Percentiles rank a stretch among this genome's conserved stretches.
phyloP scores from a whole-genome alignment of 2,113 vertebrate species.

The Bos indicus region DNA sequence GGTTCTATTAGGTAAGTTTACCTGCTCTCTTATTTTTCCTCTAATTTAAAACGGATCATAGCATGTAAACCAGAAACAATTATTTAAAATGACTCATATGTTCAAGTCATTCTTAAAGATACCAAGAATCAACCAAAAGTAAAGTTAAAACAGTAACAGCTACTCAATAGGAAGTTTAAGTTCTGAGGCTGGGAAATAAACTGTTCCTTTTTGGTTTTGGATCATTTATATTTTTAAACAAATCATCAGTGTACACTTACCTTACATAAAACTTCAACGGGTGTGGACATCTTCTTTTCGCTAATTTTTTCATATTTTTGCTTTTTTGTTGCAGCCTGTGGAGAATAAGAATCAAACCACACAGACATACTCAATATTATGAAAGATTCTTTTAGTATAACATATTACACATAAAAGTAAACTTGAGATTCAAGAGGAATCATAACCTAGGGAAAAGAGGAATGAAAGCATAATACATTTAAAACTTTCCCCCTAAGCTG shows the following conservation, averaged over 20 bases:
- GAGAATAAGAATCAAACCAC: conserved; percentile 70
- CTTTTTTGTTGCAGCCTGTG: conserved; percentile 99
- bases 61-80: background rate
- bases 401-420: background rate
- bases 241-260: conserved; percentile 78
- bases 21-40: background rate
- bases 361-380: background rate
- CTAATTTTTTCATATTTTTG: conserved; percentile 99
- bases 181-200: background rate
- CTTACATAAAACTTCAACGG: conserved; percentile 99
- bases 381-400: background rate
- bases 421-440: background rate
- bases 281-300: conserved; percentile 99
- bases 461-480: background rate
- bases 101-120: background rate
- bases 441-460: background rate
- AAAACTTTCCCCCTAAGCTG: background rate
- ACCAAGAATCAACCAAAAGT: background rate
- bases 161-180: background rate
- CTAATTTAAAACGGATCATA: background rate
- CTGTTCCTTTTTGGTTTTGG: background rate
- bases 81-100: background rate
- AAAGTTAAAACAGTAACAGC: background rate
- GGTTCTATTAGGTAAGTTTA: background rate
- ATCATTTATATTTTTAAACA: conserved; percentile 18